phyloP scores from a whole-genome alignment of 2,113 vertebrate species.

The Orientallactaga bullata region DNA sequence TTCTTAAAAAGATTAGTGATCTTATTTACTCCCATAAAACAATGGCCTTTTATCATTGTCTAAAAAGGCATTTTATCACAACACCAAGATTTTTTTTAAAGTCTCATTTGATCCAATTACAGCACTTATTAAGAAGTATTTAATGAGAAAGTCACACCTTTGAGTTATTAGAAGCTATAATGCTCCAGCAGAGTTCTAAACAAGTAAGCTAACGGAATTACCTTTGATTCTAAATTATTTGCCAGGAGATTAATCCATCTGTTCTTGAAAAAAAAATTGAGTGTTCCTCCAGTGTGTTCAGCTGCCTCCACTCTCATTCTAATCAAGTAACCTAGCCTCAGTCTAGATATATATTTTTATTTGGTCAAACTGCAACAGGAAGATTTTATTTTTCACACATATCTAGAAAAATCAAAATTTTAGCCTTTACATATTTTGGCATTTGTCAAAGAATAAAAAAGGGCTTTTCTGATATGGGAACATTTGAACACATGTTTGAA shows the following conservation, averaged over 20 bases:
- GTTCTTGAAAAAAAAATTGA: constrained; percentile 58
- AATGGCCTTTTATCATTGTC: constrained; percentile 58
- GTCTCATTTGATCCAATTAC: constrained; percentile 74
- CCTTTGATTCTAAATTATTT: constrained; percentile 73
- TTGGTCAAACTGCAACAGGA: constrained; percentile 1
- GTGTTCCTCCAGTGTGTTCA: constrained; percentile 22
- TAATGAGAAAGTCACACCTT: constrained; percentile 75
- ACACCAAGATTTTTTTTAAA: background rate
- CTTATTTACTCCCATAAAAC: constrained; percentile 56
- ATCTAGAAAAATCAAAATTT: constrained; percentile 40
- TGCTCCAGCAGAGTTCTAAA: constrained; percentile 63
- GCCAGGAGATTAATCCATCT: constrained; percentile 69
- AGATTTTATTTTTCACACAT: background rate
- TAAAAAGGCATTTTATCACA: constrained; percentile 23
- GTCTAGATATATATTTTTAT: background rate
- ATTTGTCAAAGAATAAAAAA: constrained; percentile 18
- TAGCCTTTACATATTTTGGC: background rate
- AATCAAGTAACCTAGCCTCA: constrained; percentile 36
- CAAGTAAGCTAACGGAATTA: constrained; percentile 77
- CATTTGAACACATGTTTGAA: background rate
- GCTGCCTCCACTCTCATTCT: constrained; percentile 34
- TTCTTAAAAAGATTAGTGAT: constrained; percentile 26
- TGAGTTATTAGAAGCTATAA: constrained; percentile 74
- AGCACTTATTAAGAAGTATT: constrained; percentile 70
- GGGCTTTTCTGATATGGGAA: background rate